Conservation (phyloP, 2,797 vertebrate genomes). For the Urophycis tenuis region DNA sequence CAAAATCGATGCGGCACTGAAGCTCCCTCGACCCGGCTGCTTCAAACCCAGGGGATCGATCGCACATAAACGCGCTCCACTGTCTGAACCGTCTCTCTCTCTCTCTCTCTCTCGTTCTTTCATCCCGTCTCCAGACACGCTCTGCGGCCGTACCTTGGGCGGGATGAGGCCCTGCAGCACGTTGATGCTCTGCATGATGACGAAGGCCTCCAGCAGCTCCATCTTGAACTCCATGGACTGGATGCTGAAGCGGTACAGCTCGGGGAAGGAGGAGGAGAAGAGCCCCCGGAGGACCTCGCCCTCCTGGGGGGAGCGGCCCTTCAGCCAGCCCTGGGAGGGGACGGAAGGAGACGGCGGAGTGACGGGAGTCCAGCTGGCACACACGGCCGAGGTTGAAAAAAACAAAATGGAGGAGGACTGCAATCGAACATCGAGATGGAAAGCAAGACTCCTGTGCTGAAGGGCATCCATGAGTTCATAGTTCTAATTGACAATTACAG, state of each 20-base stretch:
- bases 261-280: constrained; percentile 79
- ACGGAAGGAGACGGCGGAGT: not conserved
- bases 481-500: not conserved
- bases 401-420: not conserved
- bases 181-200: constrained; percentile 87
- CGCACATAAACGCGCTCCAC: not conserved
- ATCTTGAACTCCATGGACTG: constrained; percentile 85
- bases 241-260: constrained; percentile 78
- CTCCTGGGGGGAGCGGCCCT: constrained; percentile 75
- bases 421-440: not conserved
- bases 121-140: not conserved
- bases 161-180: constrained; percentile 91
- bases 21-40: not conserved
- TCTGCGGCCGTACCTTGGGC: constrained; percentile 72
- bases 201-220: constrained; percentile 87
- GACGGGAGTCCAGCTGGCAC: too few relatives aligned
- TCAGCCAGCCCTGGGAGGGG: constrained; percentile 80
- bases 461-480: not conserved
- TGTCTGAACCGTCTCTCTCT: not conserved
- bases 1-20: not conserved
- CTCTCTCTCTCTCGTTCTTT: too few relatives aligned
- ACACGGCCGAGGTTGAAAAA: not conserved
- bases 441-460: not conserved
- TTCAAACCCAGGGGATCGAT: not conserved
- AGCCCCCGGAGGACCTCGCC: constrained; percentile 75